Evolutionary conservation across 2,797 vertebrate genomes (phyloP), one percentile per base, ranked within the genome.

Genomic region (Sebastiscus tertius): DNA sequence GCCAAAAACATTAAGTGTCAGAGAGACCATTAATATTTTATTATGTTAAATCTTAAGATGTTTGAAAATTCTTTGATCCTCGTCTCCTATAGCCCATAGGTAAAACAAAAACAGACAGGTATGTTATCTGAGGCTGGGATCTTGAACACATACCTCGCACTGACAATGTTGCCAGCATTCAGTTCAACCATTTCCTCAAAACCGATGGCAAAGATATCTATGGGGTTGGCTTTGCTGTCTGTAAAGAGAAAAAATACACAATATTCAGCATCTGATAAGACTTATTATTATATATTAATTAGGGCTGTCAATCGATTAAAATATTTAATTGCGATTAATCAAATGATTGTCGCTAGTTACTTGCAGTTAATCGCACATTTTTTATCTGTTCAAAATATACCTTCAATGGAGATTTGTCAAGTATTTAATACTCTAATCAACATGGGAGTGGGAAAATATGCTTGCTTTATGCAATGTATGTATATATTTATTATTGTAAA

Each of bases 181-280:
- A 99, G 93, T 89, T 99, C 99, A 84, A 99, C 99, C 98, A 99
- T 99, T 95, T 99, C 99, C 94, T 99, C 98, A 96, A 99, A 99
- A 68, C 99, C 99, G 59, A 99, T 99, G 76, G 98, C 98, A 96
- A 99, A 99, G 88, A 99, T 98, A 83, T 99, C 99, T 16, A 96
- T 96, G 14, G 98, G 97, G 58, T 96, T 97, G 84, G 94, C 95
- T 95, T 96, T 97, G 90, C 85, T 95, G 93, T 99, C 99, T 99
- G 88, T 26, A 65, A 73, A 84, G 18, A 73, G 4, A 84, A 70
- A 59, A 66, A 62, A 20, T 2, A 59, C n/a, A 64, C 6, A 55
- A 24, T n/a, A 14, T 39, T 73, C 36, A n/a, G 8, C 34, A 6
- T 20, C 5, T 54, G 14, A 59, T 75, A 5, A 59, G 46, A 72